A percentile compares a stretch with the other conserved stretches of the same genome.
Evolutionary conservation across 2,888 invertebrate genomes (phyloP).

Genomic region (Caenorhabditis sp.): DNA sequence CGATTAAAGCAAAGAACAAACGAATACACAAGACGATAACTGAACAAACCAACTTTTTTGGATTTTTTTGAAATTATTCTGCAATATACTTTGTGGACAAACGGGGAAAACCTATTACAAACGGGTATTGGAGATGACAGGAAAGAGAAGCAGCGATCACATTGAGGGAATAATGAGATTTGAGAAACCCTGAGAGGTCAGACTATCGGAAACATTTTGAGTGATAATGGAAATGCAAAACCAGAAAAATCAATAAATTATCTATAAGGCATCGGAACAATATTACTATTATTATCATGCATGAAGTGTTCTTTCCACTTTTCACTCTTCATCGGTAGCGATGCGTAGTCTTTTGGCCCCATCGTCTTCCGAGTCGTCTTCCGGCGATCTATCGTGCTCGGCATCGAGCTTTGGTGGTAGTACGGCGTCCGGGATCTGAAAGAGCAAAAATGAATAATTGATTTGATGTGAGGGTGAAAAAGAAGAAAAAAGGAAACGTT

Average conservation of each 20-base stretch:
- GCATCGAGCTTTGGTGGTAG: conserved; percentile 42
- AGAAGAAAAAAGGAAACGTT: background rate
- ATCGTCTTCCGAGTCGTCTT: conserved; percentile 60
- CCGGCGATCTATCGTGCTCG: conserved; percentile 27
- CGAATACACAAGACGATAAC: too few species aligned
- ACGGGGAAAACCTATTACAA: too few species aligned
- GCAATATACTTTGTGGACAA: too few species aligned
- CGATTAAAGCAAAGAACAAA: background rate
- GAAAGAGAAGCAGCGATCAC: too few species aligned
- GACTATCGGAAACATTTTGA: too few species aligned
- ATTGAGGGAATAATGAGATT: too few species aligned
- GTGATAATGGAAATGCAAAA: background rate
- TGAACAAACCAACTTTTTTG: too few species aligned
- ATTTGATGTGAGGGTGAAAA: conserved; percentile 2
- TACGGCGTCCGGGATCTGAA: conserved; percentile 35
- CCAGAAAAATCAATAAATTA: background rate
- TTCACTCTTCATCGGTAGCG: conserved; percentile 65
- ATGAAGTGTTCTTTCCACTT: background rate
- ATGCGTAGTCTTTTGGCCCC: conserved; percentile 63
- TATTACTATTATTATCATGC: background rate
- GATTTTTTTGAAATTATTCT: too few species aligned
- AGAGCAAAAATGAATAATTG: conserved; percentile 18
- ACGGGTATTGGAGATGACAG: too few species aligned
- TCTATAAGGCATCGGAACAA: background rate
- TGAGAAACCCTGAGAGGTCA: too few species aligned